phyloP scores from a whole-genome alignment of 2,888 invertebrate species.

The Drosophila tanythrix region DNA sequence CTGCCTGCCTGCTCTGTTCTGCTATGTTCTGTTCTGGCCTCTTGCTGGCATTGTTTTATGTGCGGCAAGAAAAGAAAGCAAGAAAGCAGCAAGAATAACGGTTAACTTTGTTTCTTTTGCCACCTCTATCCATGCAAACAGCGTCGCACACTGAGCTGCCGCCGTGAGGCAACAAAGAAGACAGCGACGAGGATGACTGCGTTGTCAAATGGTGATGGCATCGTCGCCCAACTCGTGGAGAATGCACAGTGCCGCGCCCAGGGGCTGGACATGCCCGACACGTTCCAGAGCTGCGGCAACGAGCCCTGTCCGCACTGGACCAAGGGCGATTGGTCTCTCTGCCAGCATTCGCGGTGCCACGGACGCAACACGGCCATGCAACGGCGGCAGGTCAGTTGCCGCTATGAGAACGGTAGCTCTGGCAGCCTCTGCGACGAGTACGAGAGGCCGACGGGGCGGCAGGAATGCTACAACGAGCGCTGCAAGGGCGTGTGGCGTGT shows the following conservation, averaged over 20 bases:
- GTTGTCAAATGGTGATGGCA: constrained; percentile 31
- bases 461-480: constrained; percentile 92
- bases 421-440: constrained; percentile 88
- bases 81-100: constrained; percentile 17
- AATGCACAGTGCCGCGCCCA: constrained; percentile 89
- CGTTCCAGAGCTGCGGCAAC: constrained; percentile 88
- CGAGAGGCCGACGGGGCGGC: constrained; percentile 90
- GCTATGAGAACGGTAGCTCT: constrained; percentile 84
- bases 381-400: constrained; percentile 87
- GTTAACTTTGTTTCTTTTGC: constrained; percentile 41
- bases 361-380: constrained; percentile 92
- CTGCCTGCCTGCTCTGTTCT: background rate
- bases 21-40: constrained; percentile 1
- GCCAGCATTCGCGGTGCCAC: constrained; percentile 90
- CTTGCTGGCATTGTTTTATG: constrained; percentile 50
- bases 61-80: constrained; percentile 18
- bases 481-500: constrained; percentile 96
- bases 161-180: constrained; percentile 56
- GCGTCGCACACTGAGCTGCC: constrained; percentile 81
- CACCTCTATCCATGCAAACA: constrained; percentile 43
- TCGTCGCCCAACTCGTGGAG: constrained; percentile 85
- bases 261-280: constrained; percentile 88
- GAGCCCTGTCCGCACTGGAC: constrained; percentile 91
- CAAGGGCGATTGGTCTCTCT: constrained; percentile 89
- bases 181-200: constrained; percentile 9